These are phyloP conservation scores for Rhimphoctona megacephalus DNA, from an alignment of 2,888 invertebrate species.

Conservation along the genomic window DNA sequence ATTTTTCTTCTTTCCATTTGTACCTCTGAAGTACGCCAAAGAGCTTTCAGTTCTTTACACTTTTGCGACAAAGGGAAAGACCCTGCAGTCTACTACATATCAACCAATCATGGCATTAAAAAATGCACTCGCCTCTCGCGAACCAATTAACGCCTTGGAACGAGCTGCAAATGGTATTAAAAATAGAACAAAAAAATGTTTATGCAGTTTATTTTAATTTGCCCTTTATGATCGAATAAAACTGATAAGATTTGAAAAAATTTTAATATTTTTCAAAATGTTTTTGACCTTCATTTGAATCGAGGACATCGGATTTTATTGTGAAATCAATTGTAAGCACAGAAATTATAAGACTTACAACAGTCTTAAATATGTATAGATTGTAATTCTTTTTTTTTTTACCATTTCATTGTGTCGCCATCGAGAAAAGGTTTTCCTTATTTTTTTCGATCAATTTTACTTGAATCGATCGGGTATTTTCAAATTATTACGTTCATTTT, in stretches of 20 bases:
- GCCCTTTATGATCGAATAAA: background rate
- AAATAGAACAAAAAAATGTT: background rate
- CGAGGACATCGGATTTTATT: background rate
- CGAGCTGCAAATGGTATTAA: background rate
- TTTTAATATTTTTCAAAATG: background rate
- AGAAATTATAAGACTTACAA: no score
- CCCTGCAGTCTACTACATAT: background rate
- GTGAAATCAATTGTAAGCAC: no score
- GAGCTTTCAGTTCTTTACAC: slow-evolving; percentile 36
- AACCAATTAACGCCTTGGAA: slow-evolving; percentile 36
- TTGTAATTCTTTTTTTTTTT: no score
- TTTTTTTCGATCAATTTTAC: no score
- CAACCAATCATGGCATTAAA: slow-evolving; percentile 11
- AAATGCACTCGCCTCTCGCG: slow-evolving; percentile 9
- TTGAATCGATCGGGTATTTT: no score
- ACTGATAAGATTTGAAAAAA: no score
- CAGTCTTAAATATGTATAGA: no score
- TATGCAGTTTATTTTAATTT: background rate
- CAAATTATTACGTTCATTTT: no score
- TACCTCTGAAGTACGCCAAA: background rate
- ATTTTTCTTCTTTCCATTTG: slow-evolving; percentile 12
- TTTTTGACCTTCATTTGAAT: background rate
- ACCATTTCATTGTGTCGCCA: no score
- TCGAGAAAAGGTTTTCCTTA: no score
- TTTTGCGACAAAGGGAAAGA: slow-evolving; percentile 23